Evolutionary conservation across 2,797 vertebrate genomes (phyloP), one percentile per base, ranked within the genome.

Genomic region (Sebastes minor): DNA sequence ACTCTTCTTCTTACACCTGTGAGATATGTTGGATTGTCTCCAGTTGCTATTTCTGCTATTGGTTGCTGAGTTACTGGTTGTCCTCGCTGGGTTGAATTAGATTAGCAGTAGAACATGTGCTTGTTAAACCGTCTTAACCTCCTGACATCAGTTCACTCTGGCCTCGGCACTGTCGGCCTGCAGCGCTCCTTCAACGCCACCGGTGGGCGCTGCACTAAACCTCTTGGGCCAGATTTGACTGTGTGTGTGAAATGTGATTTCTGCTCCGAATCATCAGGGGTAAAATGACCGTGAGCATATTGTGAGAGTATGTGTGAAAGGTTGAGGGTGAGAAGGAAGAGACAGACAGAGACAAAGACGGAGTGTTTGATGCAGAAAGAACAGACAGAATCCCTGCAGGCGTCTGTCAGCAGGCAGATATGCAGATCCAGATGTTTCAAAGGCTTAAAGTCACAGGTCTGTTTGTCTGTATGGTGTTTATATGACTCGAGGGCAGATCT

Each of bases 381-480:
- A 89, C 46, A 87, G 94, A 95, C 94, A 94, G 42, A 46, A 86
- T 89, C 80, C 90, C 94, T 91, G 86, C 90, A 89, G 94, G 93
- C 90, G 55, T 89, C 93, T 94, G 94, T 94, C 95, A 95, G 78
- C 86, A 88, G 83, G 86, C 87, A 95, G 94, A 94, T 95, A 94
- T 92, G 90, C 82, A 91, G 88, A 93, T 89, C 18, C 88, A 89
- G 87, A 89, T 87, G 91, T 93, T 94, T 89, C 74, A 84, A 80
- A 89, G 77, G 80, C 79, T 86, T 20, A 90, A 46, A 89, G 84
- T 93, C 88, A 84, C 89, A 92, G 84, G 90, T 92, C 86, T 85
- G 75, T 84, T 27, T 60, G 87, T 92, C 78, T 72, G 88, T 42
- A 23, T 85, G 90, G 81, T 85, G 87, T 89, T 80, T 85, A 67